phyloP scores from a whole-genome alignment of 2,888 invertebrate genomes.

The Seira musarum region DNA sequence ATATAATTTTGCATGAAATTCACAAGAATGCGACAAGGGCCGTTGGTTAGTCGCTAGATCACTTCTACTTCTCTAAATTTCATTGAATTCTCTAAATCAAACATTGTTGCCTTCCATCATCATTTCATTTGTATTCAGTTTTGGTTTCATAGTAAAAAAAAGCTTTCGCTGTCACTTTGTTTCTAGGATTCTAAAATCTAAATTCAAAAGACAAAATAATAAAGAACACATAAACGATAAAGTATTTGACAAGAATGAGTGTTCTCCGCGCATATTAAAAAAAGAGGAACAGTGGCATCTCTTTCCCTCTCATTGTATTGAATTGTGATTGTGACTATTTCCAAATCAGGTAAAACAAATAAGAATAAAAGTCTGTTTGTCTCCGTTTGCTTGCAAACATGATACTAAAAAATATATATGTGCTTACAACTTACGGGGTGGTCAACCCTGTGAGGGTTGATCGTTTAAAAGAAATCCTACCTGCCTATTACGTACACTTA shows the following conservation, averaged over 20 bases:
- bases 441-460: slow-evolving; percentile 55
- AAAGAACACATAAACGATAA: not conserved
- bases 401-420: slow-evolving; percentile 1
- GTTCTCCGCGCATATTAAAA: slow-evolving; percentile 1
- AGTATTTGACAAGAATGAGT: slow-evolving; percentile 2
- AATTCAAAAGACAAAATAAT: not conserved
- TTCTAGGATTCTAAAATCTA: not conserved
- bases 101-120: too few species aligned
- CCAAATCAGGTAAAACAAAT: slow-evolving; percentile 9
- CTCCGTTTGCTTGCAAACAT: not conserved
- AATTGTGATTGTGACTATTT: not conserved
- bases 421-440: slow-evolving; percentile 47
- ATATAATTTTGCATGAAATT: too few species aligned
- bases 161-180: slow-evolving; percentile 2
- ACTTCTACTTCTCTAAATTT: too few species aligned
- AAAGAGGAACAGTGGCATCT: not conserved
- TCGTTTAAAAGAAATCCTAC: slow-evolving; percentile 8
- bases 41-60: too few species aligned
- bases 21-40: too few species aligned
- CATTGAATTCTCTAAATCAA: too few species aligned
- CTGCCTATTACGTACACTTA: slow-evolving; percentile 3
- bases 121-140: too few species aligned
- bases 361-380: slow-evolving; percentile 8
- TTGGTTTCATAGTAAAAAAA: not conserved
- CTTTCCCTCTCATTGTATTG: not conserved